These are phyloP conservation scores for Cryptoprocta ferox DNA, from an alignment of 2,797 vertebrate genomes.

Conservation along the genomic window DNA sequence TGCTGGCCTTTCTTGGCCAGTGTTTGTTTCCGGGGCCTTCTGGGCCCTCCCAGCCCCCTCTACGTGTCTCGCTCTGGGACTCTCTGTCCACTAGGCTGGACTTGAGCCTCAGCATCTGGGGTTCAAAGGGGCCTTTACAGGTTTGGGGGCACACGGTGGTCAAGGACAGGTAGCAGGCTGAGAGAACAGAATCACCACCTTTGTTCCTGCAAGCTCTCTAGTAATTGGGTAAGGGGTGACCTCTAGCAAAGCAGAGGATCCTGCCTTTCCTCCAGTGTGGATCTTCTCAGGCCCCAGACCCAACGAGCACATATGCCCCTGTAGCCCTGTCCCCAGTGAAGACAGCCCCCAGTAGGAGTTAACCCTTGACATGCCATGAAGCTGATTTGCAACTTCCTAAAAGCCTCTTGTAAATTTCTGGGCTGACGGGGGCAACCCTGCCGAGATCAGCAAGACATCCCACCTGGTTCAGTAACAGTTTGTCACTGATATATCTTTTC, in stretches of 20 bases:
- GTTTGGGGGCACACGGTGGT: background rate
- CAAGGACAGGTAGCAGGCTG: background rate
- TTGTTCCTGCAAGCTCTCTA: background rate
- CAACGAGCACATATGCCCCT: background rate
- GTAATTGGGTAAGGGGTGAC: too few species aligned
- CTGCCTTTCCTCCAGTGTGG: too few species aligned
- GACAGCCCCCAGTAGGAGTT: background rate
- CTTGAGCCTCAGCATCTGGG: background rate
- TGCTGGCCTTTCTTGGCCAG: background rate
- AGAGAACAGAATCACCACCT: background rate
- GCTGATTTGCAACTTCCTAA: background rate
- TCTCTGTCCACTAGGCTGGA: background rate
- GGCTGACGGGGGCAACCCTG: accelerated
- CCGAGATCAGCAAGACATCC: background rate
- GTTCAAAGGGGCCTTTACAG: background rate
- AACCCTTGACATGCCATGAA: background rate
- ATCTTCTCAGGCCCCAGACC: background rate
- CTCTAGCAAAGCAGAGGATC: background rate
- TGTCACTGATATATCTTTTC: background rate
- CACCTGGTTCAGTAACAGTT: background rate
- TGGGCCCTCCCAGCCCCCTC: too few species aligned
- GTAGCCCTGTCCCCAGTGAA: background rate
- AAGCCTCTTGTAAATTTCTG: background rate
- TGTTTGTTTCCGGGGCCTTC: background rate
- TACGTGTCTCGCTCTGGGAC: background rate